Evolutionary conservation across 2,113 vertebrate genomes (phyloP), one percentile per base, ranked within the genome.

Genomic region (Danionella cerebrum): DNA sequence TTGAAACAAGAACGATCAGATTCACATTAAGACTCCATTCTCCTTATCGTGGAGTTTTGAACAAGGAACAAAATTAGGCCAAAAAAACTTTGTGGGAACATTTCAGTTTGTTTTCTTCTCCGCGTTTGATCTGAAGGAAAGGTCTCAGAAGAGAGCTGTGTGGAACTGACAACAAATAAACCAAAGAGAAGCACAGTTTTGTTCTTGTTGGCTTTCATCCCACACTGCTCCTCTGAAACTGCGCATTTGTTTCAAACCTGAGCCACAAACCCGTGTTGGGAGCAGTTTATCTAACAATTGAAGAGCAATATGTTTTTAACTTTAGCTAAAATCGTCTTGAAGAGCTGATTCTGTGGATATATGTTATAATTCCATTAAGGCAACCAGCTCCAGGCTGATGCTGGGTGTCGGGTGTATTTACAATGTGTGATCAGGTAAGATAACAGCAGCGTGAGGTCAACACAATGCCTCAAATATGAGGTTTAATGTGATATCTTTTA

Each of bases 141-240:
- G 76, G 70, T 72, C 53, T 76, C 71, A 70, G 27, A 35, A 45
- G 51, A 65, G 63, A 45, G 51, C 18, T 29, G 63, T 44, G 45
- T 8, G 71, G 53, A 73, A 74, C 77, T 71, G 72, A 72, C 68
- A 79, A 75, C 76, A 82, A 82, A 87, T 79, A 85, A 84, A 84
- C 1, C 81, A 80, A 69, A 73, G 63, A 60, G 21, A 38, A 66
- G 39, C 45, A 51, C 22, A 75, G 31, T 79, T 82, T 76, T 82
- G 76, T 79, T 84, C 70, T 62, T 73, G 35, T 18, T 48, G 76
- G 75, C 57, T 87, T 89, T 86, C 78, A 84, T 86, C 84, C 77
- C 72, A 76, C 76, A 81, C 65, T 36, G 38, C 63, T 55, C 69
- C 74, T 80, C 67, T 38, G 55, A 36, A 62, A 41, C 16, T 24